Evolutionary conservation across 2,113 vertebrate species (phyloP), one percentile per base, ranked within the genome.

Genomic region (Trematomus loennbergii): DNA sequence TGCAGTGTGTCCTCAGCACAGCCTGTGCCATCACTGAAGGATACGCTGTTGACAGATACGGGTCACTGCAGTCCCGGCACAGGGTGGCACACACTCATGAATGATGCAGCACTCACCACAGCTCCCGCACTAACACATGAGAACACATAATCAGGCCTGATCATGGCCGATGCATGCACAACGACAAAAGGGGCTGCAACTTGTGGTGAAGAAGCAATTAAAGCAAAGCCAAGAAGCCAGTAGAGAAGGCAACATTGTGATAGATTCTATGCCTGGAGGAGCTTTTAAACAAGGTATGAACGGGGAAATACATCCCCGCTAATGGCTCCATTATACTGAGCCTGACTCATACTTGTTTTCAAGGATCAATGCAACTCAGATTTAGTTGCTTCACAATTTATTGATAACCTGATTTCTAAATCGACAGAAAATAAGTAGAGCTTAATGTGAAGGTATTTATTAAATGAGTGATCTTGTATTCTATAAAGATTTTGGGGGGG

Each of bases 61-160:
- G 91, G 92, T 92, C 91, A 91, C 75, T 81, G 88, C 75, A 78
- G 78, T 61, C 75, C 81, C 80, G 85, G 77, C 89, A 79, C 82
- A 87, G 88, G 79, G 87, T 90, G 89, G 84, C 88, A 88, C 88
- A 82, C 75, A 69, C 87, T 88, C 89, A 93, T 94, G 59, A 93
- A 93, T 93, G 88, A 92, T 94, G 87, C 83, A 93, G 88, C 60
- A 22, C 75, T 78, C 6, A 50, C 81, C 70, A 70, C 84, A 72
- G 73, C 79, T 68, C 74, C 73, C 84, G 55, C 65, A n/a, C 75
- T 71, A 85, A 84, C 89, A 78, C 84, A 85, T 64, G 73, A 83
- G 67, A 59, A 89, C 82, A 88, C 85, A 82, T 58, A 83, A 83
- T 65, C 85, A 79, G 81, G 77, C 57, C 8, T 15, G 18, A 78